A percentile compares a stretch with the other conserved stretches of the same genome.
Evolutionary conservation across 2,797 vertebrate genomes (phyloP).

Genomic region (Petrocephalus schoutedeni): DNA sequence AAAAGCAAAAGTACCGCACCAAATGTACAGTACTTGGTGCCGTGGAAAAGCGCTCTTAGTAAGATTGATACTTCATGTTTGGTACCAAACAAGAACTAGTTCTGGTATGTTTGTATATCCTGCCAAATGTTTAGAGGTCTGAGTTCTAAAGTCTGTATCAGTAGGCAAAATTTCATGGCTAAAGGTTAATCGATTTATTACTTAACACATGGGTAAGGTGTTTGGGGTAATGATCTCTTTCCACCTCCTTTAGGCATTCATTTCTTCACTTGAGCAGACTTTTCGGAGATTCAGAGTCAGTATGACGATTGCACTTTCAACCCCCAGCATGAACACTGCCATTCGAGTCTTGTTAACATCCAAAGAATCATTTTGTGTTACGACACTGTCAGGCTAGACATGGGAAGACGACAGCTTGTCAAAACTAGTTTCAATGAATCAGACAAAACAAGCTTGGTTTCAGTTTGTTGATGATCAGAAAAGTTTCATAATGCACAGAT

Average conservation of each 20-base stretch:
- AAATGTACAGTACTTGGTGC: no score
- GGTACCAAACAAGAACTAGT: not conserved
- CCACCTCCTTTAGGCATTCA: not conserved
- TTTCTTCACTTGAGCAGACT: conserved; percentile 1
- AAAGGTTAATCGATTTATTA: not conserved
- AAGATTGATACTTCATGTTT: not conserved
- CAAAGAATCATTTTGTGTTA: conserved; percentile 36
- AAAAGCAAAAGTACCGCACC: not conserved
- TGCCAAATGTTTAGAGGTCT: not conserved
- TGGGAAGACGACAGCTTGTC: not conserved
- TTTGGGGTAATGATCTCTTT: conserved; percentile 17
- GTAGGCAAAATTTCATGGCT: not conserved
- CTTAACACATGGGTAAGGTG: conserved; percentile 14
- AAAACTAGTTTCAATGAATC: not conserved
- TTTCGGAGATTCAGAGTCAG: conserved; percentile 34
- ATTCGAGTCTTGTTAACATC: conserved; percentile 62
- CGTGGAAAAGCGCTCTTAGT: not conserved
- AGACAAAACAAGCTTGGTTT: not conserved
- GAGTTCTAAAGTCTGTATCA: not conserved
- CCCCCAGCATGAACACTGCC: conserved; percentile 48
- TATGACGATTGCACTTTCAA: conserved; percentile 50
- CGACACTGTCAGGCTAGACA: not conserved
- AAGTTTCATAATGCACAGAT: not conserved
- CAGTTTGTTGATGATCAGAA: not conserved
- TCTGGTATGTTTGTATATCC: not conserved